Evolutionary conservation across 2,113 vertebrate genomes (phyloP).

Genomic region (Paracyprichromis sp.): DNA sequence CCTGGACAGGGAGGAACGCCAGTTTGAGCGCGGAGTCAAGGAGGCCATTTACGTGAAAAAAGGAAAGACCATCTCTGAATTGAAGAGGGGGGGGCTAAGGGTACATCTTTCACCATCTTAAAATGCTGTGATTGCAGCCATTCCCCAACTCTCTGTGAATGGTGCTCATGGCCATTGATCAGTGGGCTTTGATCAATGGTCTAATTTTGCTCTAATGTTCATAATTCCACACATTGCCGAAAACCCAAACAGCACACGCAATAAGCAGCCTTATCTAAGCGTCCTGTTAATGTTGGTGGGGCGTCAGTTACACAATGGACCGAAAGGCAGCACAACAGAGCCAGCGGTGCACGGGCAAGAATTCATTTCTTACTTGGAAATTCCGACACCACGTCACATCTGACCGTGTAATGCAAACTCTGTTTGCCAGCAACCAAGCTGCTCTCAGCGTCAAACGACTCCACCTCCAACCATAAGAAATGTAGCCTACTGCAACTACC

Average conservation of each 20-base stretch:
- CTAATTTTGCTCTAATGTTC: not conserved
- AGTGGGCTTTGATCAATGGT: not conserved
- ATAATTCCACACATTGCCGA: not conserved
- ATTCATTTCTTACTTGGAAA: not conserved
- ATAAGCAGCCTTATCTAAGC: not conserved
- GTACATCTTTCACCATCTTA: not conserved
- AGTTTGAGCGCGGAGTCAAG: not conserved
- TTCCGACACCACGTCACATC: not conserved
- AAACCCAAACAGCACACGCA: not conserved
- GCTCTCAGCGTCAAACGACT: not conserved
- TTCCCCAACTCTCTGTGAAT: not conserved
- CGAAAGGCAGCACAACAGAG: not conserved
- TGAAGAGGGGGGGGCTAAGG: not conserved
- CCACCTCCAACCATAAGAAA: not conserved
- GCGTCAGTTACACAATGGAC: not conserved
- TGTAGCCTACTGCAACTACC: not conserved
- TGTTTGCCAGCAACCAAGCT: not conserved
- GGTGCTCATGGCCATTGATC: not conserved
- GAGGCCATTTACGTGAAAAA: not conserved
- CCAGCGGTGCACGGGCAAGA: not conserved
- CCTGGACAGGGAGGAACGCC: not conserved
- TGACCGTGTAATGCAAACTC: not conserved
- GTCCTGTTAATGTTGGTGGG: not conserved
- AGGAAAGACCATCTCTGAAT: not conserved
- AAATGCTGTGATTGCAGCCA: not conserved